Conservation (phyloP, 2,888 invertebrate genomes). For the Platypus cylindrus region DNA sequence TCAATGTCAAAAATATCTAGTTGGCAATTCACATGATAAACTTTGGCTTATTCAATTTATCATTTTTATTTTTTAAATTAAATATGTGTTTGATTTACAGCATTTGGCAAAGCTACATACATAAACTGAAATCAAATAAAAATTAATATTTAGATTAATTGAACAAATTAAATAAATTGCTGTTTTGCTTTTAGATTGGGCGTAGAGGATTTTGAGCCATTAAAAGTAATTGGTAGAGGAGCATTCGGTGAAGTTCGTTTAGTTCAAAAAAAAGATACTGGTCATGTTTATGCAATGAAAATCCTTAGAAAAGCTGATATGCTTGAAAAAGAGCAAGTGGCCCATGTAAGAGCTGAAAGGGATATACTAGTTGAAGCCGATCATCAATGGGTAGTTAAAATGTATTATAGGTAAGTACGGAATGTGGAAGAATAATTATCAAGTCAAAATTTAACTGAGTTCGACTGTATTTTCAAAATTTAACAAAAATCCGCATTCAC, state of each 20-base stretch:
- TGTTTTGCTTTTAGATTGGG: slow-evolving; percentile 54
- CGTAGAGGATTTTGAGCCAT: slow-evolving; percentile 95
- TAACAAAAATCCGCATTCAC: no score
- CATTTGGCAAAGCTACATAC: no score
- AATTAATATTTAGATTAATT: no score
- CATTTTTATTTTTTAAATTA: no score
- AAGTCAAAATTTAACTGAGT: no score
- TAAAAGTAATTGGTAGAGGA: slow-evolving; percentile 91
- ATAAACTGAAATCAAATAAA: no score
- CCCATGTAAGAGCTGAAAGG: slow-evolving; percentile 94
- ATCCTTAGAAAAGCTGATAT: slow-evolving; percentile 97
- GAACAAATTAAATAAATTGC: neutral
- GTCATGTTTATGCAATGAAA: slow-evolving; percentile 99
- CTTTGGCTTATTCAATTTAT: no score
- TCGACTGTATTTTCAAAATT: no score
- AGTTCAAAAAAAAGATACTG: slow-evolving; percentile 99
- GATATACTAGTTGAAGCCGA: slow-evolving; percentile 98
- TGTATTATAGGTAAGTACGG: slow-evolving; percentile 88
- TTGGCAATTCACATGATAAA: no score
- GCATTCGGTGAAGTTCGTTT: slow-evolving; percentile 92
- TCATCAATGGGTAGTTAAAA: slow-evolving; percentile 99
- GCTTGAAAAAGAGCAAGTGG: slow-evolving; percentile 97
- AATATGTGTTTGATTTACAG: no score
- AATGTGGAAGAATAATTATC: no score
- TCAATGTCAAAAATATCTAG: no score